Conservation (phyloP, 2,888 invertebrate genomes). For the Idaea straminata region DNA sequence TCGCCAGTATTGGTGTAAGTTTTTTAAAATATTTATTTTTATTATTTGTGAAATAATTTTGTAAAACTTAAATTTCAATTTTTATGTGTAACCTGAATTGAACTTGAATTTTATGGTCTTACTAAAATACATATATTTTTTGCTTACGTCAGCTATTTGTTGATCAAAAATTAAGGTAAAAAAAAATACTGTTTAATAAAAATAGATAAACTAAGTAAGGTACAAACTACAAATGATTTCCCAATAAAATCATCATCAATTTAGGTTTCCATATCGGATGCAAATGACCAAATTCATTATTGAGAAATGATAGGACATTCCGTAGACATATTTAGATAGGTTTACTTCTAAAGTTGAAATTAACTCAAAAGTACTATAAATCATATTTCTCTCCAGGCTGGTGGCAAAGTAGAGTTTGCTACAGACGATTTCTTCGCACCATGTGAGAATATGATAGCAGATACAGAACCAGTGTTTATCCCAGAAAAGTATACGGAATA, state of each 20-base stretch:
- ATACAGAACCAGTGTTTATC: slow-evolving; percentile 77
- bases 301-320: not conserved
- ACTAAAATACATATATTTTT: no score
- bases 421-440: slow-evolving; percentile 83
- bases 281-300: not conserved
- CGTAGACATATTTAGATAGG: not conserved
- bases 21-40: slow-evolving; percentile 8
- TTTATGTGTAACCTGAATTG: no score
- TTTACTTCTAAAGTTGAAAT: not conserved
- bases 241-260: not conserved
- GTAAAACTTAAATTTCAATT: no score
- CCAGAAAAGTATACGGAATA: slow-evolving; percentile 80
- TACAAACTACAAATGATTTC: not conserved
- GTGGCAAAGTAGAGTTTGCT: slow-evolving; percentile 80
- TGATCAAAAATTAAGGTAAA: no score
- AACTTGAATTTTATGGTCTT: no score
- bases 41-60: not conserved
- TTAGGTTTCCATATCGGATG: not conserved
- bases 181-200: no score
- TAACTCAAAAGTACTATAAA: slow-evolving; percentile 9
- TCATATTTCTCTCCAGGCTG: slow-evolving; percentile 62
- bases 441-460: slow-evolving; percentile 80
- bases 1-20: slow-evolving; percentile 67
- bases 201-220: no score
- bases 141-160: no score